These are phyloP conservation scores for Mantis religiosa DNA, from an alignment of 2,888 invertebrate species.

Conservation along the genomic window DNA sequence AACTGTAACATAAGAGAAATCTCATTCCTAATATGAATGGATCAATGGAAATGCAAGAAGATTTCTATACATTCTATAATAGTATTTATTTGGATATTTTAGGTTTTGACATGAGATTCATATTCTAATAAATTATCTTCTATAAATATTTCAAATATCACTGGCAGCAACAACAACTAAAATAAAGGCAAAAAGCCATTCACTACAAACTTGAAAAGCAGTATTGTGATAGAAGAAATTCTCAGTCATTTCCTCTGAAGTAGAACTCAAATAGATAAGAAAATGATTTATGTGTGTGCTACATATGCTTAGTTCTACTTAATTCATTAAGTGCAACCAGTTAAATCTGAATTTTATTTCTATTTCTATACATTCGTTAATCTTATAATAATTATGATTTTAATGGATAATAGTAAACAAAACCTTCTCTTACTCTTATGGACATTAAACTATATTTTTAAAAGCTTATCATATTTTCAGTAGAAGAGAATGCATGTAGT, in stretches of 20 bases:
- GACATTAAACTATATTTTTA: too few relatives aligned
- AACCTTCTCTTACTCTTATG: neutral
- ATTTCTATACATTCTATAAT: neutral
- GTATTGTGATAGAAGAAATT: neutral
- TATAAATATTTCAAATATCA: neutral
- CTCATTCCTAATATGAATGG: neutral
- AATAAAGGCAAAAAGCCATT: neutral
- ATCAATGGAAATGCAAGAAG: neutral
- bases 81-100: neutral
- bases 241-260: neutral
- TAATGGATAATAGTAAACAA: neutral
- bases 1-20: neutral
- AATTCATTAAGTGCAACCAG: neutral
- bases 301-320: neutral
- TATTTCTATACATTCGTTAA: neutral
- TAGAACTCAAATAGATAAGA: neutral
- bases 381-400: neutral
- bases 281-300: neutral
- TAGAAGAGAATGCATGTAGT: too few relatives aligned
- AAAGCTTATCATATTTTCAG: too few relatives aligned
- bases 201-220: neutral
- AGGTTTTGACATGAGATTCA: neutral
- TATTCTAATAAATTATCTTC: neutral
- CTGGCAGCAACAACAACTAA: neutral
- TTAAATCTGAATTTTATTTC: neutral